A percentile compares a stretch with the other conserved stretches of the same genome.
Evolutionary conservation across 2,888 invertebrate genomes (phyloP).

Genomic region (Pseudococcus jackbeardsleyi): DNA sequence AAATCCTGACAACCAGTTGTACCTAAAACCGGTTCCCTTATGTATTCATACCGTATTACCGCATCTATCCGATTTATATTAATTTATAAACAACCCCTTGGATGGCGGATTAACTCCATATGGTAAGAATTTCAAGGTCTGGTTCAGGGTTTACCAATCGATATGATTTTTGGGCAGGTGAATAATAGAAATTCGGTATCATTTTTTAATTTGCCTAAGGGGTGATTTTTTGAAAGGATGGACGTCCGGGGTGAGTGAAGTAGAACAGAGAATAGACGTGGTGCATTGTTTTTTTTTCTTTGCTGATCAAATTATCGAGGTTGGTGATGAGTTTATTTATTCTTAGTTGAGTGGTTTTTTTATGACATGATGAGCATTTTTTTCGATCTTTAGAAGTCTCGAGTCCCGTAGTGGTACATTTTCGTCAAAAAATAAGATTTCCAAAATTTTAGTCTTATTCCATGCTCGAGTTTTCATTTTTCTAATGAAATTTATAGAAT

Average conservation of each 20-base stretch:
- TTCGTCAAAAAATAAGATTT: too few species aligned
- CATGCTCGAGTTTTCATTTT: too few species aligned
- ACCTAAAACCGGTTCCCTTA: constrained; percentile 28
- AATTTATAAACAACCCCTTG: constrained; percentile 50
- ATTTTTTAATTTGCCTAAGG: not conserved
- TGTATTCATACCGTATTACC: constrained; percentile 39
- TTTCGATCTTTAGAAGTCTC: too few species aligned
- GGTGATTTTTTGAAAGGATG: too few species aligned
- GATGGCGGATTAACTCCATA: constrained; percentile 33
- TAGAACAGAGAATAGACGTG: too few species aligned
- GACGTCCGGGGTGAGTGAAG: not conserved
- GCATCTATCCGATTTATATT: constrained; percentile 46
- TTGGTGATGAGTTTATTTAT: not conserved
- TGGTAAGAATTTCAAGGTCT: constrained; percentile 51
- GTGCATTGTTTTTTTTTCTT: not conserved
- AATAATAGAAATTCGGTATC: not conserved
- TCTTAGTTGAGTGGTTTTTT: too few species aligned
- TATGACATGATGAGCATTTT: too few species aligned
- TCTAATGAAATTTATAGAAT: too few species aligned
- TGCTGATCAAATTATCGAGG: not conserved
- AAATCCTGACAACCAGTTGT: constrained; percentile 40
- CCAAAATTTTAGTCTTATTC: too few species aligned
- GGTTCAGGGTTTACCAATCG: constrained; percentile 50
- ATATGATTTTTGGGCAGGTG: constrained; percentile 20
- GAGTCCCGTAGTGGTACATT: too few species aligned